phyloP scores from a whole-genome alignment of 1,140 invertebrate species.

The Magallana gigas region DNA sequence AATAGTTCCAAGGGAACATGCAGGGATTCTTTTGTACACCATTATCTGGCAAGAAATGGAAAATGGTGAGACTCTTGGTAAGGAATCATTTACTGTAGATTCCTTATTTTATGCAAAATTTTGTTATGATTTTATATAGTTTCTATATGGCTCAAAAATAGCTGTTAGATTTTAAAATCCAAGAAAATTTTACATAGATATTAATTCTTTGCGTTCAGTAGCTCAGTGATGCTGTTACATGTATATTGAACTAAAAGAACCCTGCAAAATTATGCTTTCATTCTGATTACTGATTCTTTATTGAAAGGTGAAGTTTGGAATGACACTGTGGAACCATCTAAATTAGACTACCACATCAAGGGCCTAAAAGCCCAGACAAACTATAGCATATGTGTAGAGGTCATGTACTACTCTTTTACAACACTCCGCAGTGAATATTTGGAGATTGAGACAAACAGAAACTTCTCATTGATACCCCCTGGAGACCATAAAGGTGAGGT shows the following conservation, averaged over 20 bases:
- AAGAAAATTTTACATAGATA: too few species aligned
- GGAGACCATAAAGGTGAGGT: background rate
- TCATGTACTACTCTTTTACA: constrained; percentile 3
- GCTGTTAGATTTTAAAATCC: too few species aligned
- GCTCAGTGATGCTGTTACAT: too few species aligned
- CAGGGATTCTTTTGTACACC: background rate
- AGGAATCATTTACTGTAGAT: background rate
- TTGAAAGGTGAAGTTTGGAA: background rate
- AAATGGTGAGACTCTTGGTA: background rate
- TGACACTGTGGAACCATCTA: background rate
- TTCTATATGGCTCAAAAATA: too few species aligned
- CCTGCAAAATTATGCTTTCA: too few species aligned
- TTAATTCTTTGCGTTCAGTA: too few species aligned
- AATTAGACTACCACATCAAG: constrained; percentile 18
- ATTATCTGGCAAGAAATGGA: constrained; percentile 27
- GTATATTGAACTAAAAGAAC: too few species aligned
- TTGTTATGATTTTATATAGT: too few species aligned
- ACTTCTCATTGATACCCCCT: background rate
- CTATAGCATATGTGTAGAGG: background rate
- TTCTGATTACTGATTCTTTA: too few species aligned
- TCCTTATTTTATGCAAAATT: too few species aligned
- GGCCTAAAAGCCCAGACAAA: constrained; percentile 2
- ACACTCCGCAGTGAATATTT: background rate
- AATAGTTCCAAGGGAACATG: background rate
- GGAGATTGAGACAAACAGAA: background rate